A percentile compares a stretch with the other conserved stretches of the same genome.
These are phyloP conservation scores for Odontomachus brunneus DNA, from an alignment of 1,140 invertebrate genomes.

Conservation along the genomic window DNA sequence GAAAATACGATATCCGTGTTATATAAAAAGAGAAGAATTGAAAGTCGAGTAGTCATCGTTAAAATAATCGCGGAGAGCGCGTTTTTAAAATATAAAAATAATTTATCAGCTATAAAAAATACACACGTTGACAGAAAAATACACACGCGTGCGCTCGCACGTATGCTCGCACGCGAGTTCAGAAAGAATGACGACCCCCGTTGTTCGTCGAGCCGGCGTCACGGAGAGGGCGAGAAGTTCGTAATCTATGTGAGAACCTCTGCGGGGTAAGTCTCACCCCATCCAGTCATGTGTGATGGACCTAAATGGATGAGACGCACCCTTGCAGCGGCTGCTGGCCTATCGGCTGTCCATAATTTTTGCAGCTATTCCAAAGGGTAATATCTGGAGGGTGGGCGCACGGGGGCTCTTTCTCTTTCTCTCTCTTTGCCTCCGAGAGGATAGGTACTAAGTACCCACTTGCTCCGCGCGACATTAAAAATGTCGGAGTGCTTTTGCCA, in stretches of 20 bases:
- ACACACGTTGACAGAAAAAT: too few relatives aligned
- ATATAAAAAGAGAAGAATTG: not conserved
- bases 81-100: not conserved
- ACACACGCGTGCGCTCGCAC: too few relatives aligned
- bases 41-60: not conserved
- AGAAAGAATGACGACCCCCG: not conserved
- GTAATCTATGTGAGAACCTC: conserved; percentile 85
- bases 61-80: not conserved
- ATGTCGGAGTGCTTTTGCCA: conserved; percentile 67
- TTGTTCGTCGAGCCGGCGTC: conserved; percentile 4
- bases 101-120: not conserved
- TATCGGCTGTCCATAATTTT: conserved; percentile 82
- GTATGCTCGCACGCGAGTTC: not conserved
- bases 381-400: conserved; percentile 72
- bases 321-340: conserved; percentile 76
- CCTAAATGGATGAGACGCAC: conserved; percentile 86
- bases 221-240: conserved; percentile 52
- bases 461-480: conserved; percentile 70
- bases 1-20: not conserved
- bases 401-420: not conserved
- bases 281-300: conserved; percentile 86
- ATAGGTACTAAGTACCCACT: conserved; percentile 74
- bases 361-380: conserved; percentile 80
- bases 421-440: conserved; percentile 58
- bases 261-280: conserved; percentile 84